Evolutionary conservation across 2,797 vertebrate species (phyloP).

Genomic region (Poeciliopsis paucimaculata): DNA sequence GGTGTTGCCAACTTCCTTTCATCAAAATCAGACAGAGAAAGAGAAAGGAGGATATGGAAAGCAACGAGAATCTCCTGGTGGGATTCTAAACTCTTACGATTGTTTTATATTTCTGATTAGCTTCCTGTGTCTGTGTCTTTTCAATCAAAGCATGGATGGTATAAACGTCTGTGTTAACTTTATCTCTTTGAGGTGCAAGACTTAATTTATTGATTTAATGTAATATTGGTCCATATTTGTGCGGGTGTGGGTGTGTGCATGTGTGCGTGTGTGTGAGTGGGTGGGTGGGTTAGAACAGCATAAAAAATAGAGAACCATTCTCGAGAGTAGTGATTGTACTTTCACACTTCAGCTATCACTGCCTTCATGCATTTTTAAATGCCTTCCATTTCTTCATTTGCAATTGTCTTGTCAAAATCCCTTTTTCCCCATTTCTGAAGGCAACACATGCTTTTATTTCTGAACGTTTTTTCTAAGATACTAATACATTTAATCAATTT

Average conservation of each 20-base stretch:
- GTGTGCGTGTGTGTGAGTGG: neutral
- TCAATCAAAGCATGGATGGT: neutral
- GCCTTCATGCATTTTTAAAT: neutral
- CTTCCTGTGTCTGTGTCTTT: neutral
- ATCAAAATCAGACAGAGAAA: neutral
- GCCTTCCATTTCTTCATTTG: neutral
- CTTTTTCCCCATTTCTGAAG: neutral
- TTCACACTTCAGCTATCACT: constrained; percentile 8
- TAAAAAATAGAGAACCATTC: neutral
- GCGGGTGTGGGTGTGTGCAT: neutral
- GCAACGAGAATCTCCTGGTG: neutral
- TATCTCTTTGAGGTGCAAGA: neutral
- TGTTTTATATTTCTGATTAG: neutral
- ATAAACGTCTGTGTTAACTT: neutral
- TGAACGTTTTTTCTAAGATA: constrained; percentile 7
- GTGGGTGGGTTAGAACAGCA: neutral
- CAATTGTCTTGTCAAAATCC: neutral
- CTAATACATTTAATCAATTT: neutral
- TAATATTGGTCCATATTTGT: neutral
- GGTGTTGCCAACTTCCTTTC: neutral
- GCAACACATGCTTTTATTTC: neutral
- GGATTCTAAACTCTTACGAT: neutral
- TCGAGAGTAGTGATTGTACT: neutral
- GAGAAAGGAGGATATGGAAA: neutral
- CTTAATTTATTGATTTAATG: neutral